Evolutionary conservation across 2,888 invertebrate genomes (phyloP).

Genomic region (Dynastes tityus): DNA sequence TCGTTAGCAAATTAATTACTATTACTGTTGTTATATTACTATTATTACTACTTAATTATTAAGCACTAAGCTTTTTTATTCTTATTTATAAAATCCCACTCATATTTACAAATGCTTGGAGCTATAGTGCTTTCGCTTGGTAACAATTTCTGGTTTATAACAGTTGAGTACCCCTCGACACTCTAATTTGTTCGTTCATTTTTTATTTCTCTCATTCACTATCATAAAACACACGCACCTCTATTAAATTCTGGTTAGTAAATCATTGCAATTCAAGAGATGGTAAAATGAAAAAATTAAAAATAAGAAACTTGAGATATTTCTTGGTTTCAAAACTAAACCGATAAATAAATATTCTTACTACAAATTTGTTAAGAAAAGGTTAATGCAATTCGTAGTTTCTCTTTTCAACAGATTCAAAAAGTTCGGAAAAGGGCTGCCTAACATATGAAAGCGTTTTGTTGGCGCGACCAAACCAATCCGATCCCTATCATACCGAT

Average conservation of each 20-base stretch:
- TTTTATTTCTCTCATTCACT: slow-evolving; percentile 60
- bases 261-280: too few relatives aligned
- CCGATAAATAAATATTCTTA: slow-evolving; percentile 59
- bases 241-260: slow-evolving; percentile 13
- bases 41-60: slow-evolving; percentile 27
- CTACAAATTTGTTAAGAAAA: slow-evolving; percentile 55
- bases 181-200: slow-evolving; percentile 49
- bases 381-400: slow-evolving; percentile 56
- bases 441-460: slow-evolving; percentile 68
- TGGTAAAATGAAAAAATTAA: too few relatives aligned
- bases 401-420: slow-evolving; percentile 62
- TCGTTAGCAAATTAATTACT: slow-evolving; percentile 24
- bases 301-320: too few relatives aligned
- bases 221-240: slow-evolving; percentile 53
- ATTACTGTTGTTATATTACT: not conserved
- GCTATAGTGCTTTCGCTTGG: slow-evolving; percentile 59
- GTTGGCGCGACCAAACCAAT: slow-evolving; percentile 61
- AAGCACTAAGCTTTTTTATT: slow-evolving; percentile 49
- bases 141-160: slow-evolving; percentile 59
- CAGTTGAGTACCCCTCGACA: slow-evolving; percentile 47
- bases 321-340: slow-evolving; percentile 3
- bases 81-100: slow-evolving; percentile 46
- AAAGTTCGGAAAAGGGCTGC: slow-evolving; percentile 60
- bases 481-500: slow-evolving; percentile 46
- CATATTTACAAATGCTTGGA: slow-evolving; percentile 52